Base-by-base conservation (phyloP, 1,140 invertebrate genomes). In the Stratiolaelaps scimitus region DNA sequence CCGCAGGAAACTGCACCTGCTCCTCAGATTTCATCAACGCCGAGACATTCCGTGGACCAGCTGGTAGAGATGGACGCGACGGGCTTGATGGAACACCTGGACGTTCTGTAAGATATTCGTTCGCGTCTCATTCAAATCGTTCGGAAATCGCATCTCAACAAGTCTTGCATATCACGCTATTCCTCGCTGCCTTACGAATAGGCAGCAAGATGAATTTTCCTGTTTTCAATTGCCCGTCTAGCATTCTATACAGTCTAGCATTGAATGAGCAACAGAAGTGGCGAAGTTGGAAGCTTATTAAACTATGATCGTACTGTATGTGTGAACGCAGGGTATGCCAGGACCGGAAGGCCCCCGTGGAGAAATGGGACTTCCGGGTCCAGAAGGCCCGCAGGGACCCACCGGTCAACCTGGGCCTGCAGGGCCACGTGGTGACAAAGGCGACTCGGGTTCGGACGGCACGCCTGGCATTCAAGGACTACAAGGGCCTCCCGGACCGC, bases 301-400 rank as follows among this genome's bases (percentile, higher is more conserved):
- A 40, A 40, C 10, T 40, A 10, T 6, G 34, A 40, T n/a, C n/a
- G 34, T 40, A 10, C 34, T 10, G 34, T 40, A 6, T 40, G 10
- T 40, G 34, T 4, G 34, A 40, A 10, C 10, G 10, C 19, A 60
- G 53, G 53, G 53, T 19, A 15, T 60, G 6, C 53, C 53, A 15
- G 53, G 53, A 23, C 23, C 53, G 15, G 53, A 60, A 26, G 53
- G 53, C 17, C 26, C 53, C 20, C 53, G 53, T 26, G 53, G 53
- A n/a, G 53, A 60, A 23, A 60, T 60, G 53, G 53, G 53, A 29
- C 34, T 60, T 26, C 53, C 53, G 10, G 53, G 53, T 26, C 53
- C 53, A 26, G 53, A 60, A 34, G 53, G 53, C 23, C 53, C 53
- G 15, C 53, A 60, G 26, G 53, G 53, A 15, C 53, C 53, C 13